Evolutionary conservation across 1,140 invertebrate species (phyloP).

Genomic region (Drosophila pectinifera): DNA sequence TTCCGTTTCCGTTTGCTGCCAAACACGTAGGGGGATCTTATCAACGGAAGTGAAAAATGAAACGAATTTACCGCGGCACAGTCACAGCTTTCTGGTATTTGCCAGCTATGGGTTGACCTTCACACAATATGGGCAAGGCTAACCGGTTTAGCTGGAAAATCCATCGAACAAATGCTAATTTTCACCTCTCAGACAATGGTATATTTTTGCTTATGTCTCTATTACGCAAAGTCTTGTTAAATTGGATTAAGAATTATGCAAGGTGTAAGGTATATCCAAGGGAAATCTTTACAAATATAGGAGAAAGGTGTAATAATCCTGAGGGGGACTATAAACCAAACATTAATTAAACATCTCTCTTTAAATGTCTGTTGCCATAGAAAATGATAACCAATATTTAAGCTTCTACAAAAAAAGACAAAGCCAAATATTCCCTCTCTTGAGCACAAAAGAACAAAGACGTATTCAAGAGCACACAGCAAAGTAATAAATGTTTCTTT

Average conservation of each 20-base stretch:
- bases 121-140: slow-evolving; percentile 38
- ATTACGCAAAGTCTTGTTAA: not conserved
- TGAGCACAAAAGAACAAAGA: slow-evolving; percentile 9
- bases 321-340: too few relatives aligned
- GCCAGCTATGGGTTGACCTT: slow-evolving; percentile 20
- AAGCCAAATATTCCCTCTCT: not conserved
- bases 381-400: not conserved
- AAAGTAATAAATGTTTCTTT: slow-evolving; percentile 17
- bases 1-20: slow-evolving; percentile 19
- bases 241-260: not conserved
- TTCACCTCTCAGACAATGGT: slow-evolving; percentile 4
- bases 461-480: not conserved
- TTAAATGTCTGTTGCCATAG: too few relatives aligned
- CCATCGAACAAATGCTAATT: not conserved
- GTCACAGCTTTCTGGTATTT: slow-evolving; percentile 1
- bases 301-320: too few relatives aligned
- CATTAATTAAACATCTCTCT: too few relatives aligned
- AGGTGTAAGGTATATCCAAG: not conserved
- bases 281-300: not conserved
- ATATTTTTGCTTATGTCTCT: not conserved
- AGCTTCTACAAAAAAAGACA: not conserved
- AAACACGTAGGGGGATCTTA: slow-evolving; percentile 34
- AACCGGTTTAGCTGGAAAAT: slow-evolving; percentile 14
- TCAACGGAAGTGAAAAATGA: slow-evolving; percentile 37
- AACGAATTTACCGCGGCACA: slow-evolving; percentile 1